Evolutionary conservation across 2,113 vertebrate species (phyloP).

Genomic region (Morone chrysops): DNA sequence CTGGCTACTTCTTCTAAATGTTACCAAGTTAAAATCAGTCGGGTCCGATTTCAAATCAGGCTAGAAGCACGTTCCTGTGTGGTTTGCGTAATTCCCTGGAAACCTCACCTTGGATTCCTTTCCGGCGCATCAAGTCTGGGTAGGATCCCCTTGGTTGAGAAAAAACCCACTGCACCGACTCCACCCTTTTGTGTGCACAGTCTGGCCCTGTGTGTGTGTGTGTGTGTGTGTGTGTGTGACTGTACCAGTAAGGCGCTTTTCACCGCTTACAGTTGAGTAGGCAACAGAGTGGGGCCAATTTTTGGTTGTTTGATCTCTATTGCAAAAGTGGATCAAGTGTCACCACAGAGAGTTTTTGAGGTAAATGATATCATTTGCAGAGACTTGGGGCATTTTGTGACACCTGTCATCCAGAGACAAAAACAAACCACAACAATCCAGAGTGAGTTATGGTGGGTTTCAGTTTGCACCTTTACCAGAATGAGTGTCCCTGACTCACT

Average conservation of each 20-base stretch:
- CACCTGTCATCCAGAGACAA: constrained; percentile 17
- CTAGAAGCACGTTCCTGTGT: neutral
- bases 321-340: constrained; percentile 17
- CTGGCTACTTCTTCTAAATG: accelerated
- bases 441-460: constrained; percentile 46
- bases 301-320: constrained; percentile 8
- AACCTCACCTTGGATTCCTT: constrained; percentile 14
- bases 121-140: constrained; percentile 18
- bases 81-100: constrained; percentile 15
- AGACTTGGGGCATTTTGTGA: neutral
- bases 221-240: neutral
- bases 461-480: constrained; percentile 27
- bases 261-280: neutral
- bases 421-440: constrained; percentile 1
- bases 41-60: neutral
- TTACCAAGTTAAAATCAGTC: neutral
- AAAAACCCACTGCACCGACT: constrained; percentile 38
- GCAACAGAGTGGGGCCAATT: neutral
- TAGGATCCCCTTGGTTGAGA: constrained; percentile 22
- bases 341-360: neutral
- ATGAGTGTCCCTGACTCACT: constrained; percentile 33
- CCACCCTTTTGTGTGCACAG: constrained; percentile 60
- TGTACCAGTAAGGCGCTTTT: neutral
- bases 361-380: neutral
- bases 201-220: constrained; percentile 1